Percentiles rank a stretch among this genome's conserved stretches.
Conservation (phyloP, 1,140 invertebrate genomes). For the Bathynomus jamesi region DNA sequence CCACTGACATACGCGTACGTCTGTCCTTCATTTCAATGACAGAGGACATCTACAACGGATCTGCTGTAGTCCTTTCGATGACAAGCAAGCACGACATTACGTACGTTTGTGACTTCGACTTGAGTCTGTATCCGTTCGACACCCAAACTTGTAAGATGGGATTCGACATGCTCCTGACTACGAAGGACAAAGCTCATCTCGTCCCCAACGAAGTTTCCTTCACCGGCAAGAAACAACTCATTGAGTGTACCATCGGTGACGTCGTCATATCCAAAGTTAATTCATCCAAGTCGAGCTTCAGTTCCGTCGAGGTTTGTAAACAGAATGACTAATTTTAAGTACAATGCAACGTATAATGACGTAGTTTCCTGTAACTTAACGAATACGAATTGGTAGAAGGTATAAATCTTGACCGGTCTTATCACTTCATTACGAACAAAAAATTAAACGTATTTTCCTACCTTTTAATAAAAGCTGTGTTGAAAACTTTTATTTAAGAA, state of each 20-base stretch:
- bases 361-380: too few species aligned
- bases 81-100: constrained; percentile 5
- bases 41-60: neutral
- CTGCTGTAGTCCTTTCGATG: neutral
- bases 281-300: neutral
- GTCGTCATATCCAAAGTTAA: neutral
- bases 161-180: neutral
- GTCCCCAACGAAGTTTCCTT: neutral
- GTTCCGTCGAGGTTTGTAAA: neutral
- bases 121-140: neutral
- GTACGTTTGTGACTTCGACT: constrained; percentile 1
- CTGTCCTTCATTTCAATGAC: too few species aligned
- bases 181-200: neutral
- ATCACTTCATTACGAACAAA: too few species aligned
- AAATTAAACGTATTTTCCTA: too few species aligned
- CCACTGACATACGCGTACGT: too few species aligned
- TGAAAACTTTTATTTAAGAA: too few species aligned
- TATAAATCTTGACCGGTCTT: too few species aligned
- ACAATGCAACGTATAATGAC: too few species aligned
- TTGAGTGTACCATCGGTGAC: neutral
- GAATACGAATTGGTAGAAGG: too few species aligned
- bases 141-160: neutral
- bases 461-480: too few species aligned
- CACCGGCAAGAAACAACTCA: neutral
- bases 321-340: too few species aligned